Percentiles rank a stretch among this genome's conserved stretches.
Evolutionary conservation across 1,140 invertebrate species (phyloP).

Genomic region (Aphis gossypii): DNA sequence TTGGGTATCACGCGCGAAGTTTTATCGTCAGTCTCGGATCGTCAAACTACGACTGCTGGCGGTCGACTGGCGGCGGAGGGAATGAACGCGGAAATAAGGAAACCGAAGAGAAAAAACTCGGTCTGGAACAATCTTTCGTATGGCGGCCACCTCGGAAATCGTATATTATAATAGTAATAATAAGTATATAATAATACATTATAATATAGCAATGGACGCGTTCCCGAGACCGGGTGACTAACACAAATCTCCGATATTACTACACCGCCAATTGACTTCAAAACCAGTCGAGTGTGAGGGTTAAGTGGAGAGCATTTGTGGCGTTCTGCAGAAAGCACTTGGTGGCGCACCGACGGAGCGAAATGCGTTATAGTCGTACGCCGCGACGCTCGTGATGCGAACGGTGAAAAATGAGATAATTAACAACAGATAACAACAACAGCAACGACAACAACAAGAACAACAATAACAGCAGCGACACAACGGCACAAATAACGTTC

Average conservation of each 20-base stretch:
- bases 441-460: not conserved
- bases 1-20: not conserved
- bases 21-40: not conserved
- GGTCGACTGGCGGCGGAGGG: no score
- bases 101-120: not conserved
- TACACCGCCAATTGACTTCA: not conserved
- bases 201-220: not conserved
- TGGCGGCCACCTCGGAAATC: not conserved
- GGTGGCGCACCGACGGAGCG: no score
- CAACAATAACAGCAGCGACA: not conserved
- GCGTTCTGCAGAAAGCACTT: not conserved
- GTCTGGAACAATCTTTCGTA: no score
- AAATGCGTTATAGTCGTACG: not conserved
- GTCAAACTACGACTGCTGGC: not conserved
- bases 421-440: not conserved
- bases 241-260: not conserved
- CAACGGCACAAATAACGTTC: not conserved
- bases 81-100: not conserved
- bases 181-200: not conserved
- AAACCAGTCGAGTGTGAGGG: not conserved
- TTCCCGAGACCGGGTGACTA: not conserved
- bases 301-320: not conserved
- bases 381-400: not conserved
- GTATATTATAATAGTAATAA: not conserved
- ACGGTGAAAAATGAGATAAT: not conserved